A percentile compares a stretch with the other conserved stretches of the same genome.
Conservation (phyloP, 2,888 invertebrate species). For the Mylabris sibirica region DNA sequence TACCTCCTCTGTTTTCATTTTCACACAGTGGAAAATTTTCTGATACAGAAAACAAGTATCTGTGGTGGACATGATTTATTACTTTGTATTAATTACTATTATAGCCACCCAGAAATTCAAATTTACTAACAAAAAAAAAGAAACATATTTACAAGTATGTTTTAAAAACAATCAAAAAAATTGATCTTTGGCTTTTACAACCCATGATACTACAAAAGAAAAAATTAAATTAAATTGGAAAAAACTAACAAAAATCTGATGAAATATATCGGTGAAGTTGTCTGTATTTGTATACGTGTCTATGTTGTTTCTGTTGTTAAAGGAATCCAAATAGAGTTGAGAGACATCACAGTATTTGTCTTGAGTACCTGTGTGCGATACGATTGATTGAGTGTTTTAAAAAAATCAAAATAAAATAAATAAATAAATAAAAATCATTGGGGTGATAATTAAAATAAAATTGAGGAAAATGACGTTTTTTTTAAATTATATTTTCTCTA, state of each 20-base stretch:
- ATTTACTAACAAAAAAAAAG: neutral
- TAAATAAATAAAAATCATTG: neutral
- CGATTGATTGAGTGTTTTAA: neutral
- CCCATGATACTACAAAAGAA: neutral
- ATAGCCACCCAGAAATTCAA: neutral
- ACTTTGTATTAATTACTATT: neutral
- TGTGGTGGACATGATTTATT: neutral
- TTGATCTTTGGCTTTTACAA: neutral
- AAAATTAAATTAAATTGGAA: neutral
- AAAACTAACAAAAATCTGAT: neutral
- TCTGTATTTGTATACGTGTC: neutral
- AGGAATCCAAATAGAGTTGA: neutral
- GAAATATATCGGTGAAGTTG: neutral
- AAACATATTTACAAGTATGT: constrained; percentile 1
- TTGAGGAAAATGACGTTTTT: neutral
- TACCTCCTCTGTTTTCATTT: neutral
- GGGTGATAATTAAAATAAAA: neutral
- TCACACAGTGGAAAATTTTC: neutral
- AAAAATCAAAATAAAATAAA: neutral
- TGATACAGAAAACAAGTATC: constrained; percentile 4
- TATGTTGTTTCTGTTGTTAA: neutral
- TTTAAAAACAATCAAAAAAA: neutral
- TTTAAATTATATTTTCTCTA: constrained; percentile 29
- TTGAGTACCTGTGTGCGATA: neutral
- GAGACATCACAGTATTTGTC: neutral